Conservation (phyloP, 2,888 invertebrate genomes). For the Zelleria hepariella region DNA sequence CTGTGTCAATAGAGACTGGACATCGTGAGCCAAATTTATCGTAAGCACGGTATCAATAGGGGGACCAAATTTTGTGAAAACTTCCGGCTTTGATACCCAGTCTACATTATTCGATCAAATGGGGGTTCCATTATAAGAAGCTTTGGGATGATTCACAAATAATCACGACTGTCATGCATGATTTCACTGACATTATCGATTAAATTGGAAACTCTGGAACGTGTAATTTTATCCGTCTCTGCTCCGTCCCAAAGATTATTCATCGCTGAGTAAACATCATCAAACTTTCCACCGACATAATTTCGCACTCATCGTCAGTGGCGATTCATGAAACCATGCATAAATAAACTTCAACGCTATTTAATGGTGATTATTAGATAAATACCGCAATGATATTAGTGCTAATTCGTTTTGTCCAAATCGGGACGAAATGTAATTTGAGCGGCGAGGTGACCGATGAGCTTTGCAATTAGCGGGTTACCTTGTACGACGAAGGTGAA, state of each 20-base stretch:
- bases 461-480: slow-evolving; percentile 45
- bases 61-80: slow-evolving; percentile 20
- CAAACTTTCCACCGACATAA: not conserved
- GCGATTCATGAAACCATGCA: not conserved
- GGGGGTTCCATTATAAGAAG: too few relatives aligned
- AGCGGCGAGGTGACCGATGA: slow-evolving; percentile 31
- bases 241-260: not conserved
- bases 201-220: not conserved
- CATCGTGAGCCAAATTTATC: slow-evolving; percentile 22
- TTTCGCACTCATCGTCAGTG: not conserved
- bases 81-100: slow-evolving; percentile 21
- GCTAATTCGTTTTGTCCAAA: not conserved
- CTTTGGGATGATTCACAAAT: not conserved
- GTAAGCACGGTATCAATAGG: slow-evolving; percentile 19
- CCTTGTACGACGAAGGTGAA: slow-evolving; percentile 39
- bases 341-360: not conserved
- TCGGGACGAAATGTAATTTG: slow-evolving; percentile 22
- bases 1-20: slow-evolving; percentile 9
- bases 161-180: not conserved
- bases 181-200: not conserved
- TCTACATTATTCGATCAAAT: too few relatives aligned
- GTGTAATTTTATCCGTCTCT: not conserved
- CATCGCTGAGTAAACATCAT: not conserved
- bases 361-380: not conserved
- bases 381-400: not conserved